phyloP scores from a whole-genome alignment of 2,888 invertebrate species.

The Epinotia nisella region DNA sequence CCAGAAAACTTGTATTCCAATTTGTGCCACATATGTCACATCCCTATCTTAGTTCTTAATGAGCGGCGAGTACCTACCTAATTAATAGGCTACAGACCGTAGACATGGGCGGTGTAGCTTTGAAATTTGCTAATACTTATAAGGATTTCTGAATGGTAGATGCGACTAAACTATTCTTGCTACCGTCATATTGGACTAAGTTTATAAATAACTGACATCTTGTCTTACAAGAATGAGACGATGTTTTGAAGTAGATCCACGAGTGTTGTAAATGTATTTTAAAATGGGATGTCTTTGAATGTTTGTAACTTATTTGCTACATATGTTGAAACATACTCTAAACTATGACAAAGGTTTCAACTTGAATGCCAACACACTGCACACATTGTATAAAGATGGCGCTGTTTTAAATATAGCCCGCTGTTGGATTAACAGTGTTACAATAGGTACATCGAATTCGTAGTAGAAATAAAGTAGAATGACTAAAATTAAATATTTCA shows the following conservation, averaged over 20 bases:
- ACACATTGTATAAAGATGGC: slow-evolving; percentile 71
- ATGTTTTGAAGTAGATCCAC: slow-evolving; percentile 72
- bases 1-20: no score
- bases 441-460: slow-evolving; percentile 5
- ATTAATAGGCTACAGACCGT: no score
- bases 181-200: not conserved
- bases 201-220: not conserved
- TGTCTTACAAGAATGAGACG: slow-evolving; percentile 52
- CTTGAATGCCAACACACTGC: slow-evolving; percentile 81
- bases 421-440: slow-evolving; percentile 44
- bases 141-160: no score
- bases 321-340: slow-evolving; percentile 52
- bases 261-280: slow-evolving; percentile 72
- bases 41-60: no score
- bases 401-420: slow-evolving; percentile 38
- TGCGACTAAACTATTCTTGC: not conserved
- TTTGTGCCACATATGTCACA: no score
- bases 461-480: slow-evolving; percentile 17
- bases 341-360: slow-evolving; percentile 54
- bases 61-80: no score
- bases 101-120: no score
- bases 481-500: not conserved
- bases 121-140: no score
- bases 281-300: slow-evolving; percentile 61
- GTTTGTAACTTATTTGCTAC: slow-evolving; percentile 47